Base-by-base conservation (phyloP, 2,113 vertebrate species). In the Haemorhous mexicanus region DNA sequence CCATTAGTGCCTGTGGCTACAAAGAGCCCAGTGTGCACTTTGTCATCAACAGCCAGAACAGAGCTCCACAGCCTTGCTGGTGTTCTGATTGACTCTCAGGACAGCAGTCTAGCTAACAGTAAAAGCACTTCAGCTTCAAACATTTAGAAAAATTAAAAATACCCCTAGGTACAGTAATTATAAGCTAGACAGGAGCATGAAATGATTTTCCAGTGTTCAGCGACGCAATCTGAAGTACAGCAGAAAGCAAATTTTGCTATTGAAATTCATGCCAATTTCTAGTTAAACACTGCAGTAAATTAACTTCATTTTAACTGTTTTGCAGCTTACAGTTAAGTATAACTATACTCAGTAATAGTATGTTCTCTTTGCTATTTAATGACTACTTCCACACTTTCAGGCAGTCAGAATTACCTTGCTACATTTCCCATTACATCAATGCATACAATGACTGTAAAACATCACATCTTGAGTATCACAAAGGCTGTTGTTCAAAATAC, bases 71-170 rank as follows among this genome's bases (percentile, higher is more conserved):
- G 50, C 23, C 87, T 58, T 23, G 47, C 35, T 56, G 16, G 0
- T 16, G 77, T 9, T 39, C 56, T 47, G 62, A 91, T 1, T 22
- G 78, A 69, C 87, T 91, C 79, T 55, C 23, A 70, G 0, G 3
- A 70, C 78, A 86, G 74, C 73, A 84, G 39, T 23, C 77, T 46
- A 53, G 67, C 79, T 64, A 32, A 55, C 15, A 72, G 32, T 5
- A 93, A 87, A 94, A 92, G 64, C 88, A 72, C 76, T 96, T 81
- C 75, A 86, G 86, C 68, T 70, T 86, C 61, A 81, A 88, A 70
- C 83, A 44, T 49, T 52, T 14, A 83, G 47, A 80, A 90, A 79
- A 93, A 93, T 35, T 83, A 74, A 84, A 93, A 85, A 69, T n/a
- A 88, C 28, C 67, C 50, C 69, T 37, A 46, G 24, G 59, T 63